Evolutionary conservation across 2,113 vertebrate genomes (phyloP).

Genomic region (Alces alces): DNA sequence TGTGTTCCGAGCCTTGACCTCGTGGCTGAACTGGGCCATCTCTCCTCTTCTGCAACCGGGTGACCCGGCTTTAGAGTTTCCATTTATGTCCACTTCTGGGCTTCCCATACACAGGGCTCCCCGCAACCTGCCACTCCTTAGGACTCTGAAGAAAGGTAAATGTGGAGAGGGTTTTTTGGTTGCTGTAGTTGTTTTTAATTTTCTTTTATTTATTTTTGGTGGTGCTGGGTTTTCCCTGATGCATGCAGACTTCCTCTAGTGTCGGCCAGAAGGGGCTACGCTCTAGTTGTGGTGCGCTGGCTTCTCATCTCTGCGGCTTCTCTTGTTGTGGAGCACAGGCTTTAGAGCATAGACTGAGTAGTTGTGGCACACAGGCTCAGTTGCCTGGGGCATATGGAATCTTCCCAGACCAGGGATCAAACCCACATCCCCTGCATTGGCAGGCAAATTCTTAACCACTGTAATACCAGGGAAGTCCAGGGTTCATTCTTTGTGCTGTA

Average conservation of each 20-base stretch:
- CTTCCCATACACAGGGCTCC: background rate
- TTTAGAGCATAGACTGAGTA: background rate
- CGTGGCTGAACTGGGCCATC: background rate
- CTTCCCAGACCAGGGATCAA: background rate
- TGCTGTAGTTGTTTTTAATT: background rate
- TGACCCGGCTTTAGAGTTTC: background rate
- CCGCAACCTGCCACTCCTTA: background rate
- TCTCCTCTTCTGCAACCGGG: background rate
- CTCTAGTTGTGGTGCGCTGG: background rate
- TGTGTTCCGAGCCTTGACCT: background rate
- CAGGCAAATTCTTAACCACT: background rate
- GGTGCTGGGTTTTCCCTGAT: background rate
- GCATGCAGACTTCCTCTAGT: background rate
- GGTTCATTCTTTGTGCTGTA: background rate
- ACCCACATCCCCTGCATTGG: background rate
- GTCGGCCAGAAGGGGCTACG: background rate
- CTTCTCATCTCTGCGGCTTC: background rate
- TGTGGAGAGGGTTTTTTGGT: background rate
- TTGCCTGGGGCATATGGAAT: background rate
- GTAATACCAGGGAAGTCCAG: background rate
- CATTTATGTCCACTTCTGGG: background rate
- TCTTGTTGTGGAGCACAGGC: background rate
- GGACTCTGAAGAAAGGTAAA: background rate
- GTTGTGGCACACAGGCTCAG: background rate
- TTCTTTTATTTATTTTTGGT: background rate